phyloP scores from a whole-genome alignment of 1,140 invertebrate genomes.

The Halictus rubicundus region DNA sequence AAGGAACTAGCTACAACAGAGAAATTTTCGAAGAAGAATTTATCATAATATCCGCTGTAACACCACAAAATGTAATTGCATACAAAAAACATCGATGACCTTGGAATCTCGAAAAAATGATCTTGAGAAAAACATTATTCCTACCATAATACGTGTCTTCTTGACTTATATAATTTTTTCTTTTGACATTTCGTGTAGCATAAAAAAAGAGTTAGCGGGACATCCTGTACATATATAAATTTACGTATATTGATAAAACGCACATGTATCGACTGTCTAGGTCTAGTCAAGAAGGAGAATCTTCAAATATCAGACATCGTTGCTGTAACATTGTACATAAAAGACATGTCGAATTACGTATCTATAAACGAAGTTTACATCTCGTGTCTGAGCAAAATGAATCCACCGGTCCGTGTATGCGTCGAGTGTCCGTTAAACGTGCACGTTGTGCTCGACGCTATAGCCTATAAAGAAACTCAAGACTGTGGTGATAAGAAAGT shows the following conservation, averaged over 20 bases:
- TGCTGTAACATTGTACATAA: slow-evolving; percentile 90
- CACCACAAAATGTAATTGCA: no score
- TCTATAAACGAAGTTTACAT: slow-evolving; percentile 90
- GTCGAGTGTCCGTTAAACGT: slow-evolving; percentile 90
- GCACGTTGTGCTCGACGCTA: slow-evolving; percentile 89
- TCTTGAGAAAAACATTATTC: no score
- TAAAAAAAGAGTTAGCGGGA: no score
- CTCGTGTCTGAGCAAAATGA: slow-evolving; percentile 87
- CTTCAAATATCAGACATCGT: slow-evolving; percentile 86
- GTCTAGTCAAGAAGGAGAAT: slow-evolving; percentile 81
- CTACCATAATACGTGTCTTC: no score
- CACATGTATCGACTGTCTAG: slow-evolving; percentile 70
- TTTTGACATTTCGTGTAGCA: no score
- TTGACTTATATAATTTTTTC: no score
- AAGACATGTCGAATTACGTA: slow-evolving; percentile 89
- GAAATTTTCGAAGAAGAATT: no score
- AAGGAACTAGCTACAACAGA: no score
- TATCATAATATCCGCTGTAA: no score
- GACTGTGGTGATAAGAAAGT: slow-evolving; percentile 72
- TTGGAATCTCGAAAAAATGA: no score
- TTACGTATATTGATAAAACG: neutral
- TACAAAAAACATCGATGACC: no score
- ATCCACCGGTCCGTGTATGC: slow-evolving; percentile 94
- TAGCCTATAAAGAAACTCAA: slow-evolving; percentile 82
- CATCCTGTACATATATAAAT: neutral